Base-by-base conservation (phyloP, 2,888 invertebrate species). In the Rhodophaea formosa region DNA sequence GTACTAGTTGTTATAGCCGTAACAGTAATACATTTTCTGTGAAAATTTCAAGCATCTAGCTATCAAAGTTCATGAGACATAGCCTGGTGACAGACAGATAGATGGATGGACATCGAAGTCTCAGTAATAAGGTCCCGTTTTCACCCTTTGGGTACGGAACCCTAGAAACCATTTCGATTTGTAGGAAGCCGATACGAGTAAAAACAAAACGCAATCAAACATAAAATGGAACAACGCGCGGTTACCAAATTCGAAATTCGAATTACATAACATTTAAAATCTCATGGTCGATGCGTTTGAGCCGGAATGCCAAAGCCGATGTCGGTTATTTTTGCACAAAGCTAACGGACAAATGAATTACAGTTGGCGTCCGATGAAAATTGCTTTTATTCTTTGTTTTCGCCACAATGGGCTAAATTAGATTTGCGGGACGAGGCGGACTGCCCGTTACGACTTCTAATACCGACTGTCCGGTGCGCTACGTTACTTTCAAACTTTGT, bases 331-430 rank as follows among this genome's bases (percentile, higher is more conserved):
- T 55, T 46, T 46, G 12, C 45, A 55, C 54, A 54, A 54, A 54
- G 53, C 53, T 42, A 53, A 54, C 53, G 46, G 54, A 55, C 54
- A 55, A 55, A 55, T 55, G 54, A 55, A 45, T 55, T 55, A 55
- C 54, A 55, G 51, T 51, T 14, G 51, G 45, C 53, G 32, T 44
- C 54, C 32, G 54, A 45, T 35, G 53, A 45, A 46, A 55, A 55
- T 55, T 55, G 45, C 45, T 51, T 55, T 55, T 55, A 55, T 55
- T 55, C 54, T 45, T 55, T 55, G 54, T 55, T 55, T 55, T 35
- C 54, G 54, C 54, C 43, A 44, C 53, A 43, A 53, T 53, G 53
- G 53, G 43, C 53, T 53, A 44, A 44, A 44, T 53, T 53, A 53
- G 53, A 53, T 53, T 53, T 53, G 53, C 29, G 39, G 42, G 15